phyloP scores from a whole-genome alignment of 2,113 vertebrate species.

The Ibidorhyncha struthersii region DNA sequence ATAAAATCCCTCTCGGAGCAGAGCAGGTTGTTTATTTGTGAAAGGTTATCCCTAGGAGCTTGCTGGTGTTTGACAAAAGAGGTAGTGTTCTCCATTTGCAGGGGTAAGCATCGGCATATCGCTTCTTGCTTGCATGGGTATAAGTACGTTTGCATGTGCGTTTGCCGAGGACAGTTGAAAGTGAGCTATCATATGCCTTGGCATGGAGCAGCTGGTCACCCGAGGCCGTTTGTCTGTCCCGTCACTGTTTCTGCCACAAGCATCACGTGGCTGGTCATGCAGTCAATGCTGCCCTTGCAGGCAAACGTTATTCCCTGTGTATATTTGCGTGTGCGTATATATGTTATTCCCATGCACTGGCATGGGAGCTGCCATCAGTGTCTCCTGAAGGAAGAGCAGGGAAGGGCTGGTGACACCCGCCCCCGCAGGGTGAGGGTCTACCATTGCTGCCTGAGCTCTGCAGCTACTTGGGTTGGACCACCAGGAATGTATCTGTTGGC shows the following conservation, averaged over 20 bases:
- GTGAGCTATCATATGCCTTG: background rate
- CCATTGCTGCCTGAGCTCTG: background rate
- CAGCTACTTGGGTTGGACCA: background rate
- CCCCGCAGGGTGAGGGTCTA: background rate
- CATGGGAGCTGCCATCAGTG: background rate
- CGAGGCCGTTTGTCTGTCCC: background rate
- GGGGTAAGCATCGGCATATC: background rate
- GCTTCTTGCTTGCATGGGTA: background rate
- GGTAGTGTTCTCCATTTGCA: background rate
- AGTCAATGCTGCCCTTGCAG: background rate
- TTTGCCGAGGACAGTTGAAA: background rate
- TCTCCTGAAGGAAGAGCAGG: background rate
- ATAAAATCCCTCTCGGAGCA: constrained; percentile 17
- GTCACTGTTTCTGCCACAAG: background rate
- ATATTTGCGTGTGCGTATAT: background rate
- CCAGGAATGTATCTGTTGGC: background rate
- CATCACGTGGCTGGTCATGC: background rate
- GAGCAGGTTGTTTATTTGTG: constrained; percentile 47
- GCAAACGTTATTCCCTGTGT: background rate
- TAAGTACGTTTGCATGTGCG: background rate
- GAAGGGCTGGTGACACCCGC: background rate
- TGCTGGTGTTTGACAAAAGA: background rate
- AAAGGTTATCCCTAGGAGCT: background rate
- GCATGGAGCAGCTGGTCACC: background rate
- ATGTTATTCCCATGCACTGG: no score